Conservation (phyloP, 2,888 invertebrate species). For the Lydus trimaculatus region DNA sequence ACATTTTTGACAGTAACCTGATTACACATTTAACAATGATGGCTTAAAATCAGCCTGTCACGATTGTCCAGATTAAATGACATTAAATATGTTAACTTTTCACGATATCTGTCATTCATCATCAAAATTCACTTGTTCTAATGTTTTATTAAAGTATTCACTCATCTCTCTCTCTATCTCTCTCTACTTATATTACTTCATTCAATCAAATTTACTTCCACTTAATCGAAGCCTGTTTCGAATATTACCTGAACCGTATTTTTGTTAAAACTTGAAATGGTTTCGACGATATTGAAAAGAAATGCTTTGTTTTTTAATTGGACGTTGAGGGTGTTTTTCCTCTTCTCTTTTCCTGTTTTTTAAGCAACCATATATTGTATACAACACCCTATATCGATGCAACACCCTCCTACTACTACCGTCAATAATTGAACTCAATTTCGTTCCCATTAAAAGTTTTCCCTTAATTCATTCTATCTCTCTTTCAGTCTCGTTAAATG, state of each 20-base stretch:
- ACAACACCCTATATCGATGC: conserved; percentile 7
- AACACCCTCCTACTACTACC: not conserved
- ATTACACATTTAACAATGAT: conserved; percentile 28
- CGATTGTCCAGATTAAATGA: conserved; percentile 23
- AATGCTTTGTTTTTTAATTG: conserved; percentile 8
- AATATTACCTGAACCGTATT: not conserved
- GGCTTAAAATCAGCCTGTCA: conserved; percentile 25
- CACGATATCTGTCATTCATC: conserved; percentile 20
- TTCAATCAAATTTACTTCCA: conserved; percentile 15
- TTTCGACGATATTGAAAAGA: not conserved
- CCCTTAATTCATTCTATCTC: conserved; percentile 2
- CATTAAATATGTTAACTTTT: conserved; percentile 26
- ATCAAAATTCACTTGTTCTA: conserved; percentile 12
- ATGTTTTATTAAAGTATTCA: conserved; percentile 16
- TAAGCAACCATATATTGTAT: conserved; percentile 2
- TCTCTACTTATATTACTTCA: no score
- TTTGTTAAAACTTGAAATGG: not conserved
- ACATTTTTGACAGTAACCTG: conserved; percentile 25
- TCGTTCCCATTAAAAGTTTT: conserved; percentile 15
- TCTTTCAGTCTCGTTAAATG: conserved; percentile 68
- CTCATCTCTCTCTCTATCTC: not conserved
- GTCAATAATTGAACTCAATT: conserved; percentile 16
- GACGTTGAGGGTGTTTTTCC: not conserved
- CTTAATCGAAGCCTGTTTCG: conserved; percentile 14
- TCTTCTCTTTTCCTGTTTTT: not conserved